Evolutionary conservation across 2,113 vertebrate species (phyloP).

Genomic region (Haemorhous mexicanus): DNA sequence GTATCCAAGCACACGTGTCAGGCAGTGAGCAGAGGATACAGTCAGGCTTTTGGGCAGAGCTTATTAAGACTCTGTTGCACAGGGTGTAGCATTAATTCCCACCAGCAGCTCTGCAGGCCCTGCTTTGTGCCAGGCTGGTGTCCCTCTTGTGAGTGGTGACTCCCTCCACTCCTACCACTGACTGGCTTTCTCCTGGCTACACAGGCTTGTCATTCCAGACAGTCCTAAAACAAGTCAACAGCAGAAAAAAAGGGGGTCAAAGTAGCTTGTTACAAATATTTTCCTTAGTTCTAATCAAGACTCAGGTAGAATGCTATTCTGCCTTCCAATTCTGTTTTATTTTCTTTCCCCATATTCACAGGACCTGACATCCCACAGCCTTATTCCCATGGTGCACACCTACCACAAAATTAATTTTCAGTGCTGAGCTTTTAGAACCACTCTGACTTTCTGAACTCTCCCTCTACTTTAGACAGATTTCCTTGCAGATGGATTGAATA

Average conservation of each 20-base stretch:
- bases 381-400: not conserved
- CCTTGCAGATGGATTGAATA: not conserved
- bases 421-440: not conserved
- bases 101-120: not conserved
- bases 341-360: not conserved
- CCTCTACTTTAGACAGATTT: not conserved
- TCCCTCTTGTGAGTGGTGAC: rapidly evolving
- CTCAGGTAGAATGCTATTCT: not conserved
- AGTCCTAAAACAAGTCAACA: not conserved
- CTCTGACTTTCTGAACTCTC: not conserved
- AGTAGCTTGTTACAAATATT: not conserved
- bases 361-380: not conserved
- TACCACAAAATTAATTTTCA: not conserved
- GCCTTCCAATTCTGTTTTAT: not conserved
- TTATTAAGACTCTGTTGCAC: not conserved
- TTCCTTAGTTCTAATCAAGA: not conserved
- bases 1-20: rapidly evolving
- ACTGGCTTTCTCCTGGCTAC: not conserved
- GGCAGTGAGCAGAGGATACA: not conserved
- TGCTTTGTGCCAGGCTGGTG: not conserved
- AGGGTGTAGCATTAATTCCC: not conserved
- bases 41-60: not conserved
- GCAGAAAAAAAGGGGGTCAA: not conserved
- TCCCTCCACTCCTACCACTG: not conserved
- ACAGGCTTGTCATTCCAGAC: not conserved